Evolutionary conservation across 2,888 invertebrate species (phyloP).

Genomic region (Amphipyra berbera): DNA sequence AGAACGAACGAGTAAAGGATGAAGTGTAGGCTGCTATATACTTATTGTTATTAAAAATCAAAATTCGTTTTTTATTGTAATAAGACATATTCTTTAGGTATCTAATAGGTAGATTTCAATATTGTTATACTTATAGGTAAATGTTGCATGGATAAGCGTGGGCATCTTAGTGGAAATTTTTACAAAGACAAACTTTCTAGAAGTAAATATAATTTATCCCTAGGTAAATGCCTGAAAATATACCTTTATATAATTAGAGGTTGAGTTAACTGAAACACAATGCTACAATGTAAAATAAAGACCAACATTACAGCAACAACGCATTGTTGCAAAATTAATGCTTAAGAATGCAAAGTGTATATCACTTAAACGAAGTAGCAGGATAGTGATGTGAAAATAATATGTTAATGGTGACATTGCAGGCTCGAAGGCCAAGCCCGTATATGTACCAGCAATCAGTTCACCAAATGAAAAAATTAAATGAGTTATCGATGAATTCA

Average conservation of each 20-base stretch:
- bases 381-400: conserved; percentile 51
- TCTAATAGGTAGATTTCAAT: no score
- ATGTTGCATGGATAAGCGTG: no score
- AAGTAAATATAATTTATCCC: no score
- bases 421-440: conserved; percentile 52
- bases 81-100: no score
- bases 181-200: no score
- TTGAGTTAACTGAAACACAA: conserved; percentile 39
- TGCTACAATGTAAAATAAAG: conserved; percentile 24
- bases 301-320: conserved; percentile 24
- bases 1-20: no score
- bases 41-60: no score
- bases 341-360: conserved; percentile 33
- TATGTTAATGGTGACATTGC: conserved; percentile 53
- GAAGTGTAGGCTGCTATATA: no score
- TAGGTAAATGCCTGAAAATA: conserved; percentile 1
- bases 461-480: conserved; percentile 29
- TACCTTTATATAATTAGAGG: not conserved
- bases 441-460: conserved; percentile 35
- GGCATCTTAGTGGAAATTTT: no score
- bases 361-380: conserved; percentile 35
- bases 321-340: conserved; percentile 37
- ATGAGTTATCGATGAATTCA: conserved; percentile 25
- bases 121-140: no score
- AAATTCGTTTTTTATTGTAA: no score